phyloP scores from a whole-genome alignment of 2,888 invertebrate species.

The Baccha elongata region DNA sequence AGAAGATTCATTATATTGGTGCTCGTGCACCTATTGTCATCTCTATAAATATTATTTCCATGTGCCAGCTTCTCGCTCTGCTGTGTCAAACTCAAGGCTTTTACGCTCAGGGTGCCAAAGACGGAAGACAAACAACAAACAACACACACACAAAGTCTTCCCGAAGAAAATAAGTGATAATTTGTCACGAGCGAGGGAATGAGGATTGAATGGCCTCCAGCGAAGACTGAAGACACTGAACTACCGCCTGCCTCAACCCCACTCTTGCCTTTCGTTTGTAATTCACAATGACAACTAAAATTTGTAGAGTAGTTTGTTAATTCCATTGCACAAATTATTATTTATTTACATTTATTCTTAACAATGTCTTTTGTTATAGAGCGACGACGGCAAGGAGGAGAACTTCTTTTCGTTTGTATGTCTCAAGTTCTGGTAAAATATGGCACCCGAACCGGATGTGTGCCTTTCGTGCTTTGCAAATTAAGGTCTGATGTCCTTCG shows the following conservation, averaged over 20 bases:
- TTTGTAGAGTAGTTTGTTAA: conserved; percentile 53
- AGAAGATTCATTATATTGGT: conserved; percentile 16
- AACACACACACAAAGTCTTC: conserved; percentile 1
- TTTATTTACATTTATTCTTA: conserved; percentile 60
- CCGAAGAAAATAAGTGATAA: conserved; percentile 30
- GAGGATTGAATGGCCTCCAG: conserved; percentile 10
- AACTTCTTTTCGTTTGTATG: not conserved
- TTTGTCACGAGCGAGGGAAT: conserved; percentile 16
- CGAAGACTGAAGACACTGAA: conserved; percentile 15
- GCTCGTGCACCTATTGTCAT: not conserved
- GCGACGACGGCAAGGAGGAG: not conserved
- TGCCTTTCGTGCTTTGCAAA: conserved; percentile 47
- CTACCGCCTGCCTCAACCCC: not conserved
- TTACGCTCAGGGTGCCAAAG: conserved; percentile 34
- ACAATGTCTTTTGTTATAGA: conserved; percentile 21
- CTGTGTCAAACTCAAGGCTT: conserved; percentile 3
- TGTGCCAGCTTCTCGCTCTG: not conserved
- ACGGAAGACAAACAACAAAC: conserved; percentile 27
- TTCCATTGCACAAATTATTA: conserved; percentile 68
- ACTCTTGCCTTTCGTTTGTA: not conserved
- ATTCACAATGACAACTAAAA: conserved; percentile 44
- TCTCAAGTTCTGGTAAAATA: conserved; percentile 53
- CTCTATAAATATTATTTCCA: not conserved
- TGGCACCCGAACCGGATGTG: conserved; percentile 66
- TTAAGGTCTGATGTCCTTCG: conserved; percentile 52